These are phyloP conservation scores for Ennomos fuscantarius DNA, from an alignment of 2,888 invertebrate genomes.

Conservation along the genomic window DNA sequence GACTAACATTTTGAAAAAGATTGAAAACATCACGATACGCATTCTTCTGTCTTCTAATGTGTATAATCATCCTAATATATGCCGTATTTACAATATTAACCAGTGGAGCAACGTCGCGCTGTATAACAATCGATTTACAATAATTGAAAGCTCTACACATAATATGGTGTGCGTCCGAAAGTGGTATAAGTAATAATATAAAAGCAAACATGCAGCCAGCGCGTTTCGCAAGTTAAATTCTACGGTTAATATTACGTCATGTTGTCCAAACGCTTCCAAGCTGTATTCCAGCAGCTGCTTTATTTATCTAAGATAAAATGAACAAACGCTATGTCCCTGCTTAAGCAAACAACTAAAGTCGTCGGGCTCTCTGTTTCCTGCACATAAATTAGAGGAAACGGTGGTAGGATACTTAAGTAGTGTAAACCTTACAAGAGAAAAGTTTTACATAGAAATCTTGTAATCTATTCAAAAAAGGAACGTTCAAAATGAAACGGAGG, in stretches of 20 bases:
- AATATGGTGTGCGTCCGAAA: too few relatives aligned
- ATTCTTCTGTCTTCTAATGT: too few relatives aligned
- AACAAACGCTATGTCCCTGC: slow-evolving; percentile 33
- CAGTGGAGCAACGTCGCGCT: too few relatives aligned
- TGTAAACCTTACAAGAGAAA: slow-evolving; percentile 17
- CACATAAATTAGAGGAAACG: slow-evolving; percentile 32
- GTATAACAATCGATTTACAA: too few relatives aligned
- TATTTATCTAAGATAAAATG: slow-evolving; percentile 36
- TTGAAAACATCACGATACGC: too few relatives aligned
- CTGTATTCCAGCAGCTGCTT: slow-evolving; percentile 26
- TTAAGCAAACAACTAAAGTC: slow-evolving; percentile 36
- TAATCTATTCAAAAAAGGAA: slow-evolving; percentile 10
- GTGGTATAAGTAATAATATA: not conserved
- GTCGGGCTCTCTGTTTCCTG: slow-evolving; percentile 30
- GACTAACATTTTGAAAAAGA: too few relatives aligned
- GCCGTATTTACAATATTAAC: too few relatives aligned
- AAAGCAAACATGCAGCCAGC: not conserved
- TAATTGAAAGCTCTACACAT: too few relatives aligned
- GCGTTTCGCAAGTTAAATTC: slow-evolving; percentile 18
- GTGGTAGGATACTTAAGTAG: slow-evolving; percentile 26
- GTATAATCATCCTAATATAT: too few relatives aligned
- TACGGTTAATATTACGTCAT: slow-evolving; percentile 22
- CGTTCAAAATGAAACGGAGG: slow-evolving; percentile 1
- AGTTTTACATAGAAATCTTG: slow-evolving; percentile 16
- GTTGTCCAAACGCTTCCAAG: slow-evolving; percentile 18